A percentile compares a stretch with the other conserved stretches of the same genome.
phyloP scores from a whole-genome alignment of 1,140 invertebrate genomes.

The Ceratina australensis region DNA sequence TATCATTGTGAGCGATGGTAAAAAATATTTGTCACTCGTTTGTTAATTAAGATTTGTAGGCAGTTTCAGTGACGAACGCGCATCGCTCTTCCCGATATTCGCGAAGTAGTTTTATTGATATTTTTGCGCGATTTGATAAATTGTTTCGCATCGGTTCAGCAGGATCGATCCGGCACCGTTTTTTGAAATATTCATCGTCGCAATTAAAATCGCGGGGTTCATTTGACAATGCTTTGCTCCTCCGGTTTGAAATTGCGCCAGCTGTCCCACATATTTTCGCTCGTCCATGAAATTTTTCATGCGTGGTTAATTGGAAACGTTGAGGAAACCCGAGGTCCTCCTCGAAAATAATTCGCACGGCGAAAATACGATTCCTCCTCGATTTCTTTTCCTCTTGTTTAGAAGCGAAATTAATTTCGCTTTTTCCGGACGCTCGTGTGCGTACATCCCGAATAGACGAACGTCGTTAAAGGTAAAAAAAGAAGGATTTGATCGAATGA shows the following conservation, averaged over 20 bases:
- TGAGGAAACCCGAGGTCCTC: no score
- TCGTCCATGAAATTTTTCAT: neutral
- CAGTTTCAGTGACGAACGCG: constrained; percentile 5
- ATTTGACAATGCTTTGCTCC: neutral
- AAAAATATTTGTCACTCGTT: neutral
- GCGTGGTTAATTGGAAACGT: no score
- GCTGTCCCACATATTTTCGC: neutral
- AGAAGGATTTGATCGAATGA: neutral
- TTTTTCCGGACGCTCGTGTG: no score
- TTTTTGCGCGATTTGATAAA: neutral
- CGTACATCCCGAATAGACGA: neutral
- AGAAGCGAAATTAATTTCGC: neutral
- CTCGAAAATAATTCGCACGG: no score
- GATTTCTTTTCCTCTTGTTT: neutral
- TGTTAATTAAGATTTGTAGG: constrained; percentile 18
- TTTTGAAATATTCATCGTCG: neutral
- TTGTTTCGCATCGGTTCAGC: neutral
- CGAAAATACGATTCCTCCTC: neutral
- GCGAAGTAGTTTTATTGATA: neutral
- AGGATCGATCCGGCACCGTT: neutral
- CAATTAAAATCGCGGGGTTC: constrained; percentile 8
- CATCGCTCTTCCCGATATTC: neutral
- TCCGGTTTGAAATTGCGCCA: neutral
- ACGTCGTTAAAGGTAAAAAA: neutral
- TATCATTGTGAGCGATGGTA: no score